Evolutionary conservation across 2,113 vertebrate genomes (phyloP).

Genomic region (Elephas maximus): DNA sequence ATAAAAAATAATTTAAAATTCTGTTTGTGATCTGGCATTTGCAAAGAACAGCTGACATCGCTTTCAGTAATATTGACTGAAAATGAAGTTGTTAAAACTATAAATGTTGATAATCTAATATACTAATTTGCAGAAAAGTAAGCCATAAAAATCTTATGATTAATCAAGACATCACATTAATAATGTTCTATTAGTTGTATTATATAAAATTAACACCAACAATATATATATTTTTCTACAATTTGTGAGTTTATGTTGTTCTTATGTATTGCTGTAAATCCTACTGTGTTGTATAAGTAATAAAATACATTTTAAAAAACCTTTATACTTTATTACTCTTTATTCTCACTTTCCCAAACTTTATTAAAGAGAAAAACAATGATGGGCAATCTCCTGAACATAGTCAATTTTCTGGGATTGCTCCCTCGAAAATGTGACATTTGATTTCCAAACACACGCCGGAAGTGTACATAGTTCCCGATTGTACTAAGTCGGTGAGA

Average conservation of each 20-base stretch:
- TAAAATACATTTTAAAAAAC: background rate
- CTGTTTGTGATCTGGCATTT: background rate
- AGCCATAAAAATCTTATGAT: too few species aligned
- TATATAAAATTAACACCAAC: background rate
- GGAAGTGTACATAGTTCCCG: background rate
- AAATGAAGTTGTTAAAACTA: too few species aligned
- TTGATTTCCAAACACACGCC: too few species aligned
- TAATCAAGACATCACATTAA: background rate
- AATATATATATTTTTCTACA: background rate
- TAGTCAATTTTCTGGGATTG: constrained; percentile 8
- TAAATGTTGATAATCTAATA: too few species aligned
- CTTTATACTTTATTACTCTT: background rate
- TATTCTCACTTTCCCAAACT: constrained; percentile 28
- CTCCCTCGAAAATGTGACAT: constrained; percentile 50
- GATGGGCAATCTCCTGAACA: background rate
- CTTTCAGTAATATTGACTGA: background rate
- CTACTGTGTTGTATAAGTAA: too few species aligned
- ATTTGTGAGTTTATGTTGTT: too few species aligned
- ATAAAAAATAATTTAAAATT: background rate
- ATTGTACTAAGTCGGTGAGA: background rate
- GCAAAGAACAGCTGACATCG: background rate
- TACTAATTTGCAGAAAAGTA: too few species aligned
- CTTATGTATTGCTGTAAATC: too few species aligned
- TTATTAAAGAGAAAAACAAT: constrained; percentile 66
- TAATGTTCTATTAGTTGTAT: background rate